phyloP scores from a whole-genome alignment of 1,140 invertebrate genomes.

The Palaemon carinicauda region DNA sequence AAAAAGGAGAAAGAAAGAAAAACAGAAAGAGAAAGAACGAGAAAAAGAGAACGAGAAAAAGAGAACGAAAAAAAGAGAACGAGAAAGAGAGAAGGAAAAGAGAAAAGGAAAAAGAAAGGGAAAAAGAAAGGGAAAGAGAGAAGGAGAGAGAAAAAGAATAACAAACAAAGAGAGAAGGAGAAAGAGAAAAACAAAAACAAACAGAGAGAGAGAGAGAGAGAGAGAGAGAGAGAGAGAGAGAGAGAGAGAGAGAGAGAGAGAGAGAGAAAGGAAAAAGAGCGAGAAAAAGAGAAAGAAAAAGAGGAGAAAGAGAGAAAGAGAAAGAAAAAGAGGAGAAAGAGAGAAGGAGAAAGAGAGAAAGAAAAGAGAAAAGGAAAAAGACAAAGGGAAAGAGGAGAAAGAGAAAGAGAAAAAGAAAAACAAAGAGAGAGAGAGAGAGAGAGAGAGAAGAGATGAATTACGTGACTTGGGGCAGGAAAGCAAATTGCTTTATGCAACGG shows the following conservation, averaged over 20 bases:
- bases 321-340: too few species aligned
- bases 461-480: too few species aligned
- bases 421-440: neutral
- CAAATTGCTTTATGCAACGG: neutral
- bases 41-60: neutral
- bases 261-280: neutral
- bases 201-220: neutral
- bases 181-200: neutral
- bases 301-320: too few species aligned
- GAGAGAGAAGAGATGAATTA: too few species aligned
- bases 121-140: neutral
- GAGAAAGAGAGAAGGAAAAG: neutral
- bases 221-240: neutral
- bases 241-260: too few species aligned
- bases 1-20: neutral
- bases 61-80: too few species aligned
- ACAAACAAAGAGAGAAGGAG: neutral
- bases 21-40: neutral
- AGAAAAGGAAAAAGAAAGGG: neutral
- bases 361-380: neutral
- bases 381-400: neutral
- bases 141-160: neutral
- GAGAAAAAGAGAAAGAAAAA: too few species aligned
- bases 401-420: neutral
- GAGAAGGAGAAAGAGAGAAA: neutral